Evolutionary conservation across 2,797 vertebrate species (phyloP).

Genomic region (Chelon labrosus): DNA sequence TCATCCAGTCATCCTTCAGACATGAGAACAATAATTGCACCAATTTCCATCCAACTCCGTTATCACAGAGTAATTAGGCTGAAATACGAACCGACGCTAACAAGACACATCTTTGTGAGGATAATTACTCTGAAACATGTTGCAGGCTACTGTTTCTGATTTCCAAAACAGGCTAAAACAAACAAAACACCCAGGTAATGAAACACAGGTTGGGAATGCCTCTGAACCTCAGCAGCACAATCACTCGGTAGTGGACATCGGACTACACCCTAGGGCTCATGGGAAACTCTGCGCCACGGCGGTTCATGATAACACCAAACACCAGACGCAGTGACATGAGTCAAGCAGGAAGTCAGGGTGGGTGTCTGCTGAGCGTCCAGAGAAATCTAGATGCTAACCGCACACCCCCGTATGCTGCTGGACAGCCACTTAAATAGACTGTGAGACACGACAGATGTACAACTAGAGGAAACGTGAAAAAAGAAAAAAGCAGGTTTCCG

Average conservation of each 20-base stretch:
- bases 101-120: conserved; percentile 64
- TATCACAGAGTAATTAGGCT: conserved; percentile 60
- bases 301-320: conserved; percentile 77
- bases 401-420: conserved; percentile 43
- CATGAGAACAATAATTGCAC: conserved; percentile 52
- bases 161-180: conserved; percentile 76
- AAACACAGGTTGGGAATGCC: conserved; percentile 76
- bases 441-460: conserved; percentile 68
- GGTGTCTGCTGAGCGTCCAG: conserved; percentile 77
- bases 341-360: conserved; percentile 82
- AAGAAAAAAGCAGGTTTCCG: conserved; percentile 62
- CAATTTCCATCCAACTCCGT: conserved; percentile 42
- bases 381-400: conserved; percentile 74
- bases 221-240: conserved; percentile 68
- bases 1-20: conserved; percentile 11
- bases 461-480: conserved; percentile 65
- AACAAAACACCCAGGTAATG: conserved; percentile 81
- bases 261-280: conserved; percentile 76
- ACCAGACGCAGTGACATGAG: conserved; percentile 78
- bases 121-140: conserved; percentile 73
- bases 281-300: conserved; percentile 74
- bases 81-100: conserved; percentile 77
- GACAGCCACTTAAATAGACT: conserved; percentile 63
- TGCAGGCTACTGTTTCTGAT: conserved; percentile 75
- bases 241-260: conserved; percentile 60